Percentiles rank a stretch among this genome's conserved stretches.
Conservation (phyloP, 2,113 vertebrate genomes). For the Odobenus rosmarus region DNA sequence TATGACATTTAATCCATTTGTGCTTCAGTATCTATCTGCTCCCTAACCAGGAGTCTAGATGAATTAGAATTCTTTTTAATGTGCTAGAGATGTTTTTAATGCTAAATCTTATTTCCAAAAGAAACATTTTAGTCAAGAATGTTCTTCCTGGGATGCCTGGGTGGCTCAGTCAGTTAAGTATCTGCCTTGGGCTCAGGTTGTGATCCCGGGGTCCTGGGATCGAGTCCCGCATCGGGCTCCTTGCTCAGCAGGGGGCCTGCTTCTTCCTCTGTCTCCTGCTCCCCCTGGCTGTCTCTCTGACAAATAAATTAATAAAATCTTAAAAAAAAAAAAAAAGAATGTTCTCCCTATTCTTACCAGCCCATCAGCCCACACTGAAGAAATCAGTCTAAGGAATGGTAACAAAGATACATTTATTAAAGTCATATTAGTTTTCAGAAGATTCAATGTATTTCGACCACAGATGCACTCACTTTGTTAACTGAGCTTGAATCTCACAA, state of each 20-base stretch:
- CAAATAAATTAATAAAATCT: too few relatives aligned
- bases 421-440: not conserved
- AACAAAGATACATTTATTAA: slow-evolving; percentile 43
- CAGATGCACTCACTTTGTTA: not conserved
- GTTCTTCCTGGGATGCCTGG: too few relatives aligned
- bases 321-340: not conserved
- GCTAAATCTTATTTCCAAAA: slow-evolving; percentile 1
- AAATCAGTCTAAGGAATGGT: slow-evolving; percentile 36
- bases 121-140: not conserved
- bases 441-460: not conserved
- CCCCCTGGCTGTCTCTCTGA: not conserved
- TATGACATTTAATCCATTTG: not conserved
- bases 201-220: too few relatives aligned
- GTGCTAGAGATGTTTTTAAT: not conserved
- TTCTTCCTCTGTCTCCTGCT: not conserved
- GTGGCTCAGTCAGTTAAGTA: too few relatives aligned
- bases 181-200: too few relatives aligned
- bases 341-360: slow-evolving; percentile 26
- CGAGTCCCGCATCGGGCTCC: too few relatives aligned
- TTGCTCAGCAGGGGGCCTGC: not conserved
- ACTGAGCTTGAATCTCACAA: not conserved
- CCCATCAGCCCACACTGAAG: not conserved
- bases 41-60: not conserved
- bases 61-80: not conserved
- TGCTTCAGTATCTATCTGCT: slow-evolving; percentile 54